Evolutionary conservation across 2,888 invertebrate genomes (phyloP).

Genomic region (Zaprionus lineosus): DNA sequence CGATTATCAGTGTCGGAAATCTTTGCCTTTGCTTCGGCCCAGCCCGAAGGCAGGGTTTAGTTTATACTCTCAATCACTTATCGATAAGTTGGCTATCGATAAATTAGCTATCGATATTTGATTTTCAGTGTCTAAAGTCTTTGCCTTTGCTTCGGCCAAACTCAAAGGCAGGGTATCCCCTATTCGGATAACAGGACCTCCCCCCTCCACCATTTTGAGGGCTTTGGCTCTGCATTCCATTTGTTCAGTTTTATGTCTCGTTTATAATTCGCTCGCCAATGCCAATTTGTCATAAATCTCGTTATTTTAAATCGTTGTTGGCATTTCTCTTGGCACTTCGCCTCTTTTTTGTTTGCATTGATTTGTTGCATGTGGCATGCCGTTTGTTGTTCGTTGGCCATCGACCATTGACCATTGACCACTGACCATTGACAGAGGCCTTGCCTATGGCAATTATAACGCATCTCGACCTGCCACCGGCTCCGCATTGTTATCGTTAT

Average conservation of each 20-base stretch:
- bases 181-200: no score
- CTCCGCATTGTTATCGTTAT: slow-evolving; percentile 47
- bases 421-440: slow-evolving; percentile 40
- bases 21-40: no score
- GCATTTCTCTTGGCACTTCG: slow-evolving; percentile 24
- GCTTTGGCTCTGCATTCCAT: background rate
- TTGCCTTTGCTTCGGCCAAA: no score
- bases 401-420: no score
- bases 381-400: background rate
- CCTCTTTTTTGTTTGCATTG: slow-evolving; percentile 35
- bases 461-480: slow-evolving; percentile 8
- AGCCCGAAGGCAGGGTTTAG: no score
- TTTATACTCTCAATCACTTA: no score
- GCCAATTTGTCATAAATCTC: slow-evolving; percentile 77
- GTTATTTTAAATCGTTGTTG: slow-evolving; percentile 68
- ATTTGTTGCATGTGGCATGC: slow-evolving; percentile 39
- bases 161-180: no score
- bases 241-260: slow-evolving; percentile 13
- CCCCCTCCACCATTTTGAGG: background rate
- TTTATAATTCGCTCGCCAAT: slow-evolving; percentile 44
- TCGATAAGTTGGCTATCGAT: no score
- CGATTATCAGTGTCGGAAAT: no score
- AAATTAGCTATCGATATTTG: no score
- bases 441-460: slow-evolving; percentile 15
- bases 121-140: no score